Base-by-base conservation (phyloP, 2,113 vertebrate genomes). In the Accipiter virgatus region DNA sequence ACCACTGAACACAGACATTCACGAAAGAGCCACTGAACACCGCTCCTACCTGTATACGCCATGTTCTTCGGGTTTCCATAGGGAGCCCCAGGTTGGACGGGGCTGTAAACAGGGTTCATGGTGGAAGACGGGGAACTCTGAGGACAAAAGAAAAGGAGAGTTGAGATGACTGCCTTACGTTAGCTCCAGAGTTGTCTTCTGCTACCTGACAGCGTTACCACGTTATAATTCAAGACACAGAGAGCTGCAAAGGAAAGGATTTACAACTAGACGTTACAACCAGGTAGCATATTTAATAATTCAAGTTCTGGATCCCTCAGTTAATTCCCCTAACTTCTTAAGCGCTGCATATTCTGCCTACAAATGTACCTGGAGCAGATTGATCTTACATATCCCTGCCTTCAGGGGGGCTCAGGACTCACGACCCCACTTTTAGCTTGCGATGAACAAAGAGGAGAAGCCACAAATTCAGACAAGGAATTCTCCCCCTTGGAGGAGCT, bases 81-180 rank as follows among this genome's bases (percentile, higher is more conserved):
- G 65, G 99, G 99, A 97, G 99, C 98, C 98, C 99, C 99, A 92
- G 99, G 99, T 96, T 99, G 99, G 95, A 99, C 99, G 68, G 99
- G 99, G 98, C 99, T 99, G 98, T 99, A 99, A 98, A 99, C 99
- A 84, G 99, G 99, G 97, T 99, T 99, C 99, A 99, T 99, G 92
- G 97, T 98, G 98, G 99, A 99, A 98, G 99, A 98, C 98, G 97
- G 93, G 98, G 98, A 99, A 98, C 98, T 98, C 98, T 99, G 98
- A 65, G 98, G 98, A 98, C 67, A 96, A 98, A 96, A 97, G 72
- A 97, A 79, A 96, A 90, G 45, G 88, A 59, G 63, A 86, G 48
- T 70, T 97, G 70, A 96, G 88, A 68, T 0, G 2, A 16, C 7
- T 17, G 20, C n/a, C 50, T 55, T 21, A 27, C 2, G 1, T 56